These are phyloP conservation scores for Sceloporus tristichus DNA, from an alignment of 2,113 vertebrate species.

Conservation along the genomic window DNA sequence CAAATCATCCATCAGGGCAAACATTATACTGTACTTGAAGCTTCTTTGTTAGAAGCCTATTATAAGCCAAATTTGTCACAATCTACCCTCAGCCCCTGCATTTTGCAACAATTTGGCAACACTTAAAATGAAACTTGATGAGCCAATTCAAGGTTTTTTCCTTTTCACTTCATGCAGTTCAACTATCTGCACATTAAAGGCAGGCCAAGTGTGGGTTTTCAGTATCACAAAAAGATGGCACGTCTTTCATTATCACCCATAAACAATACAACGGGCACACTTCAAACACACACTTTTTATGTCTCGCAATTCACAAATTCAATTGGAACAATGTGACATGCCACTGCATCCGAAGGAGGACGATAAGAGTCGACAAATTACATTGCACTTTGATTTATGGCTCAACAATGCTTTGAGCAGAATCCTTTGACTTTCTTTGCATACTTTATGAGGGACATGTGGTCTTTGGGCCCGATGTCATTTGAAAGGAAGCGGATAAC, in stretches of 20 bases:
- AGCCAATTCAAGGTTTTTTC: constrained; percentile 30
- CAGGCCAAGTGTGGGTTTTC: background rate
- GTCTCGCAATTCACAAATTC: background rate
- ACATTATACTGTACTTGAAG: constrained; percentile 14
- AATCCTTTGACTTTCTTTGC: background rate
- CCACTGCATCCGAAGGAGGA: background rate
- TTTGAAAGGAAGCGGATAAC: background rate
- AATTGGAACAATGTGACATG: background rate
- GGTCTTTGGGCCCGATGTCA: no score
- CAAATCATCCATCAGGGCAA: background rate
- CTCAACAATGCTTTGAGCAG: rapidly evolving
- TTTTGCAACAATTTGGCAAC: background rate
- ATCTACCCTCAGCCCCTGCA: background rate
- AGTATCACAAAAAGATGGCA: background rate
- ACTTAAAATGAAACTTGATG: constrained; percentile 3
- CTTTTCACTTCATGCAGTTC: constrained; percentile 34
- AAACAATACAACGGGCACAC: background rate
- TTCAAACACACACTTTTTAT: background rate
- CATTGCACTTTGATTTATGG: background rate
- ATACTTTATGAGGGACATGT: background rate
- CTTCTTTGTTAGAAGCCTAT: background rate
- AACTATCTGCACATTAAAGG: constrained; percentile 43
- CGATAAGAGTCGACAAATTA: background rate
- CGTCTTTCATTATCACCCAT: background rate
- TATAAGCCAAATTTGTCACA: background rate